Percentiles rank a stretch among this genome's conserved stretches.
Evolutionary conservation across 2,888 invertebrate species (phyloP).

Genomic region (Patella caerulea): DNA sequence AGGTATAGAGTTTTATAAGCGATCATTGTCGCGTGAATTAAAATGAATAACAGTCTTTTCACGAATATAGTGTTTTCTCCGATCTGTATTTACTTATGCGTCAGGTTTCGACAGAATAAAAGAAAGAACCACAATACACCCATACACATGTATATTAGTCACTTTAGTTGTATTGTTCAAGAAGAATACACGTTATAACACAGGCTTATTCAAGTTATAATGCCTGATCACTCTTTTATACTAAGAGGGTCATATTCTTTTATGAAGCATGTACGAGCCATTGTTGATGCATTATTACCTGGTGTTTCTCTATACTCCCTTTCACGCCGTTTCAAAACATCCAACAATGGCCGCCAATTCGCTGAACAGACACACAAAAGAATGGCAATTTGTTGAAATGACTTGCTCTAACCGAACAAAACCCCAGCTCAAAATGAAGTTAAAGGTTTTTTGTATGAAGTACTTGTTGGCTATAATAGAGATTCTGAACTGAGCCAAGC

Average conservation of each 20-base stretch:
- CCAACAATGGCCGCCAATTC: not conserved
- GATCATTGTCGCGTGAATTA: slow-evolving; percentile 8
- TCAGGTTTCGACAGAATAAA: slow-evolving; percentile 2
- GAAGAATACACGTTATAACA: no score
- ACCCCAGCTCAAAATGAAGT: not conserved
- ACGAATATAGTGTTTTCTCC: not conserved
- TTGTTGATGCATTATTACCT: slow-evolving; percentile 5
- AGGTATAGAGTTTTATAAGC: slow-evolving; percentile 10
- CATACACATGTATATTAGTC: slow-evolving; percentile 9
- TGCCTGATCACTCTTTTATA: slow-evolving; percentile 3
- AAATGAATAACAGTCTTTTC: slow-evolving; percentile 10
- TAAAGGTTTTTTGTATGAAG: not conserved
- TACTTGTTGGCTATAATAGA: not conserved
- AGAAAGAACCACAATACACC: not conserved
- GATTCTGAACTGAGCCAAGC: no score
- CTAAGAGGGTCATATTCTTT: slow-evolving; percentile 3
- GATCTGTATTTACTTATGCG: slow-evolving; percentile 6
- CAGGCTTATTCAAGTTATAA: not conserved
- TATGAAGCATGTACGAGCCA: slow-evolving; percentile 1
- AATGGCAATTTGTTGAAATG: slow-evolving; percentile 12
- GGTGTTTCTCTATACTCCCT: not conserved
- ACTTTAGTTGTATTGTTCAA: not conserved
- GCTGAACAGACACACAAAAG: not conserved
- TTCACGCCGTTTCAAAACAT: slow-evolving; percentile 10
- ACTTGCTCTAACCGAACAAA: slow-evolving; percentile 3